Conservation (phyloP, 2,888 invertebrate genomes). For the Caenorhabditis angaria region DNA sequence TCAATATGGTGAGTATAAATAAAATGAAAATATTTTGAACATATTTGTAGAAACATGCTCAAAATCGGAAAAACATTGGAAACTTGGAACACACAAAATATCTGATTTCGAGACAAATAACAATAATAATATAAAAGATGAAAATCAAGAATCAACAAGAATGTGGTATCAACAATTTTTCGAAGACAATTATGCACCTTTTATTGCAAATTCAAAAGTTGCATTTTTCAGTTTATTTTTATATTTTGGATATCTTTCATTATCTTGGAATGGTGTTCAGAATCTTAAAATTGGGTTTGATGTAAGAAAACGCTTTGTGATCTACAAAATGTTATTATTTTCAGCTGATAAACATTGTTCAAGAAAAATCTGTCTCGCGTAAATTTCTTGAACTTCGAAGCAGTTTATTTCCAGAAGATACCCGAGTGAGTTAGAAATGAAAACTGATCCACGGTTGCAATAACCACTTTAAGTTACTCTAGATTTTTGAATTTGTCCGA, state of each 20-base stretch:
- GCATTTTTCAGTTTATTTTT: conserved; percentile 37
- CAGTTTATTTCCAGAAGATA: conserved; percentile 48
- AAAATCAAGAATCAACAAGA: conserved; percentile 14
- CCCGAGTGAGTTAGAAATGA: conserved; percentile 8
- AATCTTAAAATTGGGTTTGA: conserved; percentile 63
- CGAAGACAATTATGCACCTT: conserved; percentile 58
- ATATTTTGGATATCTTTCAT: conserved; percentile 47
- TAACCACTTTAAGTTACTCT: no score
- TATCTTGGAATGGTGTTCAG: conserved; percentile 48
- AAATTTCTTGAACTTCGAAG: conserved; percentile 56
- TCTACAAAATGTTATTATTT: conserved; percentile 20
- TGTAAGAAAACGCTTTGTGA: conserved; percentile 32
- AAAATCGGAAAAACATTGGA: conserved; percentile 9
- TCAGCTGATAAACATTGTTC: conserved; percentile 64
- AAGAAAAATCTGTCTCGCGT: conserved; percentile 53
- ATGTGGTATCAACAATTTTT: conserved; percentile 67
- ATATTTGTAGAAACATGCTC: conserved; percentile 11
- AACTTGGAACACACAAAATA: conserved; percentile 33
- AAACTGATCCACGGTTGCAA: no score
- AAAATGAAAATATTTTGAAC: no score
- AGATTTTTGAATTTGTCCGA: no score
- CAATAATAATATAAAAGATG: conserved; percentile 12
- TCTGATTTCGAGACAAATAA: conserved; percentile 28
- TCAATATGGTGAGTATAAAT: no score
- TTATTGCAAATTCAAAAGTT: conserved; percentile 43